Conservation (phyloP, 2,113 vertebrate genomes). For the Zingel zingel region DNA sequence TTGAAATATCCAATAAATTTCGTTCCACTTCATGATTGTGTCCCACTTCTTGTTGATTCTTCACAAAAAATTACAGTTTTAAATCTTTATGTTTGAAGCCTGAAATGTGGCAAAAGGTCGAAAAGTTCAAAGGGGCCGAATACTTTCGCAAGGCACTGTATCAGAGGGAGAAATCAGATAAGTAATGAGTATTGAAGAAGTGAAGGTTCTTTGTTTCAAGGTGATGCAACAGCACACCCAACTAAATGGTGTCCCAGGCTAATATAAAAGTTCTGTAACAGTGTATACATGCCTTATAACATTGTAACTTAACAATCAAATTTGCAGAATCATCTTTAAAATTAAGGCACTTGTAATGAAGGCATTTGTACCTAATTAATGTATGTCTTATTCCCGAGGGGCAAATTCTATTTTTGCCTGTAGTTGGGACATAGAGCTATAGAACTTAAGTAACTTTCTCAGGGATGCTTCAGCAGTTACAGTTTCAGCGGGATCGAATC, state of each 20-base stretch:
- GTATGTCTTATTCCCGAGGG: background rate
- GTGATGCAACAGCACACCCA: background rate
- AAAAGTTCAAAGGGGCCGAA: too few relatives aligned
- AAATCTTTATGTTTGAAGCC: too few relatives aligned
- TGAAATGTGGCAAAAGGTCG: too few relatives aligned
- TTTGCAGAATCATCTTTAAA: conserved; percentile 23
- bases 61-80: too few relatives aligned
- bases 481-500: conserved; percentile 3
- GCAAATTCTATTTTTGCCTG: background rate
- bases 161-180: background rate
- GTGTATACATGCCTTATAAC: background rate
- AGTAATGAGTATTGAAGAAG: background rate
- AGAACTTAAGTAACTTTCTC: background rate
- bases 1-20: too few relatives aligned
- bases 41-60: too few relatives aligned
- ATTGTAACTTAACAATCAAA: conserved; percentile 20
- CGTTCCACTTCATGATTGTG: too few relatives aligned
- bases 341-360: conserved; percentile 2
- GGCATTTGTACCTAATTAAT: background rate
- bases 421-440: background rate
- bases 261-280: background rate
- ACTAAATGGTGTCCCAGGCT: background rate
- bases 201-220: background rate
- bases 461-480: conserved; percentile 6
- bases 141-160: too few relatives aligned